Conservation (phyloP, 2,113 vertebrate species). For the Trogon surrucura region DNA sequence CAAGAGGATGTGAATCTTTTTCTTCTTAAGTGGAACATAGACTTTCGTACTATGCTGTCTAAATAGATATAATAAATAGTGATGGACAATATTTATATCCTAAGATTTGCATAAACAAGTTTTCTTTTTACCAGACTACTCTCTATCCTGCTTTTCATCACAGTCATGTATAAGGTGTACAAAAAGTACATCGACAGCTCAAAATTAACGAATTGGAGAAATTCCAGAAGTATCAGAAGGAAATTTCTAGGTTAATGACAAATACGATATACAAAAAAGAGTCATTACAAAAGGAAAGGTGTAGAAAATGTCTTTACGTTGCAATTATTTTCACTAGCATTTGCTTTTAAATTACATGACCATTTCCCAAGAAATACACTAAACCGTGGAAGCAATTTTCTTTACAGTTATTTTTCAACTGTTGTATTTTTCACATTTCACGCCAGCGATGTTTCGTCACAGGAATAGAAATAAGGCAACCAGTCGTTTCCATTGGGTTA, state of each 20-base stretch:
- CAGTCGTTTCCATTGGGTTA: slow-evolving; percentile 3
- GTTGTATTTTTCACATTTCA: neutral
- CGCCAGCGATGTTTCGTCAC: neutral
- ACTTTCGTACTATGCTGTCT: neutral
- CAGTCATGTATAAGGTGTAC: neutral
- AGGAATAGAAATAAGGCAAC: neutral
- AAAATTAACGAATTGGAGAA: neutral
- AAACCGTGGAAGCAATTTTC: neutral
- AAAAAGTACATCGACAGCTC: neutral
- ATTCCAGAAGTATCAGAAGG: neutral
- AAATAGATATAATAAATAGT: neutral
- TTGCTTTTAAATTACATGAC: neutral
- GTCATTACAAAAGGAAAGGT: neutral
- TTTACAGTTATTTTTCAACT: neutral
- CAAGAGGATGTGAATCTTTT: neutral
- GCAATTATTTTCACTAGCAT: neutral
- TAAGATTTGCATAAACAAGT: neutral
- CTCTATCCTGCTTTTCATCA: neutral
- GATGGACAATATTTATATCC: neutral
- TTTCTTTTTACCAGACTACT: neutral
- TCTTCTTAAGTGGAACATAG: neutral
- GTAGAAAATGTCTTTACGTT: neutral
- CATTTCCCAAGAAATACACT: neutral
- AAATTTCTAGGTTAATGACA: neutral
- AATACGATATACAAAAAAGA: neutral